Evolutionary conservation across 2,888 invertebrate genomes (phyloP), one percentile per base, ranked within the genome.

Genomic region (Villa cingulata): DNA sequence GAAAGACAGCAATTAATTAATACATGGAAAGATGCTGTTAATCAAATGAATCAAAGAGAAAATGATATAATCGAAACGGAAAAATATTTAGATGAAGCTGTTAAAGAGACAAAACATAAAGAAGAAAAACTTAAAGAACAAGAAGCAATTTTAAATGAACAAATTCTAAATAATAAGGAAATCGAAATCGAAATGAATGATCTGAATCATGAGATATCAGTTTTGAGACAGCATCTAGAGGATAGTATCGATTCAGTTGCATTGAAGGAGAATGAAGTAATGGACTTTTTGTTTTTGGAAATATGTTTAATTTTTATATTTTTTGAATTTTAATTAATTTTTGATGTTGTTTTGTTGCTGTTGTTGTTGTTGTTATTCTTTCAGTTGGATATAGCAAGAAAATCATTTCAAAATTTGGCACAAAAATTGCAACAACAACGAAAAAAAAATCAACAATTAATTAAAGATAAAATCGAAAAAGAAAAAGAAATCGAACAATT

Each of bases 1-100:
- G 81, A 85, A 59, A 72, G 84, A 15, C 76, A 76, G 32, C 73
- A 78, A 51, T 74, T 85, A 70, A 78, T 85, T 59, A 65, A 68
- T 2, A 84, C 82, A 57, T 86, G 86, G 86, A 77, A 81, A 41
- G 73, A 74, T 38, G 78, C 84, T 2, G 80, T 83, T 1, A 74
- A 76, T 50, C 78, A 83, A 57, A 68, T 86, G 56, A 74, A 80
- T 19, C 81, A 83, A 57, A 73, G 83, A 2, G 83, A 86, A 57
- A 70, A 69, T 7, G 80, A 81, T 40, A 83, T 85, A 48, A 70
- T 76, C 40, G 61, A 72, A 57, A 62, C 72, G 52, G 72, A 78
- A 70, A 70, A 48, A 12, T 60, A 63, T 12, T 55, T 60, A 19
- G 52, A 57, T 2, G 49, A 47, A 10, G 51, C 62, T n/a, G 57